Evolutionary conservation across 2,888 invertebrate species (phyloP), one percentile per base, ranked within the genome.

Genomic region (Parelbella ahira): DNA sequence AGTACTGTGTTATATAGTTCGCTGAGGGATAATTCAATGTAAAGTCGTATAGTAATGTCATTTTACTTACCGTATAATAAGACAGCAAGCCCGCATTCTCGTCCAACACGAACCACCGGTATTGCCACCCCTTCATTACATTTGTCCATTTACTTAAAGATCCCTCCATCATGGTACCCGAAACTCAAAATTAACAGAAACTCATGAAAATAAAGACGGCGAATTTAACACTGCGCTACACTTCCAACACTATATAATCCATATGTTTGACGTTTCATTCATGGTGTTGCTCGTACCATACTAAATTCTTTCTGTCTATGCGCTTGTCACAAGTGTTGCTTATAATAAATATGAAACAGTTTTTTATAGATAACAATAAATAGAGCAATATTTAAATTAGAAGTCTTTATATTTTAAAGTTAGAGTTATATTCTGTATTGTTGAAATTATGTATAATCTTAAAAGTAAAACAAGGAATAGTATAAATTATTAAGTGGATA

Each of bases 71-170:
- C 79, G 99, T 99, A 75, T 98, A 99, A 84, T 99, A 99, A 3
- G 98, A 97, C 45, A 99, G 90, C 48, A 98, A 90, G 37, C 98
- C 98, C 58, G 97, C 95, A 83, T 95, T 97, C 81, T 98, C 97
- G 87, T 99, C 98, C 62, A 99, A 88, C 62, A 99, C 98, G 88
- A 99, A 99, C 97, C 98, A 99, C 57, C 99, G 92, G 88, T 98
- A 98, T 83, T 99, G 99, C 98, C 99, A 99, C 56, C 99, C 99
- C 79, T 96, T 97, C 91, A 97, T 96, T 68, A 98, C 96, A 90
- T 97, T 98, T 56, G 97, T 98, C 97, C 97, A 97, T 90, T 97
- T 97, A 88, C 96, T 96, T 50, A 97, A 87, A 48, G 96, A 95
- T 65, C 97, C 97, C 89, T 97, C 97, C 95, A 97, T 96, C 83